Percentiles rank a stretch among this genome's conserved stretches.
These are phyloP conservation scores for Drosophila phalerata DNA, from an alignment of 2,888 invertebrate genomes.

Conservation along the genomic window DNA sequence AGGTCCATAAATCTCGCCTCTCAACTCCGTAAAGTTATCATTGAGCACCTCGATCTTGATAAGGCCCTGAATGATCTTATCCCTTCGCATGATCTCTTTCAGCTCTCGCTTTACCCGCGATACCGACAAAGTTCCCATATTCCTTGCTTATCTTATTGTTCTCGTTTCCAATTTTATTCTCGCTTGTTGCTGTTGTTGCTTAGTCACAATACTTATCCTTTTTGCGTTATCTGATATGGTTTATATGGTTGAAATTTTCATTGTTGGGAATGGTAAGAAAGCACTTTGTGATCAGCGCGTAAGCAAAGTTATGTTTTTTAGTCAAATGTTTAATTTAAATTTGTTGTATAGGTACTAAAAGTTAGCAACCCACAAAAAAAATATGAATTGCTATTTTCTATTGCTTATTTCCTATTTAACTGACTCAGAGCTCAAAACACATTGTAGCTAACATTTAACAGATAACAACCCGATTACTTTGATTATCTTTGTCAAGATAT, in stretches of 20 bases:
- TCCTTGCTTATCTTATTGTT: neutral
- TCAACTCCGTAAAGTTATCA: conserved; percentile 91
- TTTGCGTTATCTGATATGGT: neutral
- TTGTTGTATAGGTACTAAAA: neutral
- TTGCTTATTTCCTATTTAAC: neutral
- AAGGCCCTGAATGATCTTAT: neutral
- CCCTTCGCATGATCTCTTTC: neutral
- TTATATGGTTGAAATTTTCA: neutral
- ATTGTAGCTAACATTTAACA: neutral
- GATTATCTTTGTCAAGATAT: neutral
- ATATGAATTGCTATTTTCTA: neutral
- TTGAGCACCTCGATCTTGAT: neutral
- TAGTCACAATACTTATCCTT: neutral
- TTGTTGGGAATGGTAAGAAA: neutral
- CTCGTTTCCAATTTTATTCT: neutral
- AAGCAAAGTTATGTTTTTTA: neutral
- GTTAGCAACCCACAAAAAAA: neutral
- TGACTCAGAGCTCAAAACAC: neutral
- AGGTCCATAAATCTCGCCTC: conserved; percentile 99
- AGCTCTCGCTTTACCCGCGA: neutral
- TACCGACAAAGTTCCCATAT: neutral
- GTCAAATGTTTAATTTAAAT: neutral
- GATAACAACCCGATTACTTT: neutral
- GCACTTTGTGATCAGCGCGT: neutral
- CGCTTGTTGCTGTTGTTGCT: neutral